A percentile compares a stretch with the other conserved stretches of the same genome.
These are phyloP conservation scores for Chionoecetes opilio DNA, from an alignment of 1,140 invertebrate genomes.

Conservation along the genomic window DNA sequence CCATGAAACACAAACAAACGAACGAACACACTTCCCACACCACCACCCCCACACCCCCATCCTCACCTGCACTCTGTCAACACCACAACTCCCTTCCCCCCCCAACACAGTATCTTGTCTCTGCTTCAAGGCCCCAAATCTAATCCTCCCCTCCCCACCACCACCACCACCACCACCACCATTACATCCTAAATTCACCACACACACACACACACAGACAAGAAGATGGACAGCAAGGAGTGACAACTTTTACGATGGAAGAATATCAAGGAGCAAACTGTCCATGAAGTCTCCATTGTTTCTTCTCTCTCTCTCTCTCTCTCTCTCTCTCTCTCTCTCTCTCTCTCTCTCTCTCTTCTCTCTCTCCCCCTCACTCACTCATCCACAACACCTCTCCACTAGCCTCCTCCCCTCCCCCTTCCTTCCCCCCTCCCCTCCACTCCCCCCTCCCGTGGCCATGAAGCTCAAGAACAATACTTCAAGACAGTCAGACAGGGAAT, in stretches of 20 bases:
- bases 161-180: neutral
- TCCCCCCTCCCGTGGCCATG: no score
- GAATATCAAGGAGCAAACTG: neutral
- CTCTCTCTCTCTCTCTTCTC: conserved; percentile 35
- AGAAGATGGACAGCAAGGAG: neutral
- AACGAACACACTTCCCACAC: neutral
- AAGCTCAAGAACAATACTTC: no score
- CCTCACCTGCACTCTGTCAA: neutral
- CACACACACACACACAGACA: neutral
- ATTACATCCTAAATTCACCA: neutral
- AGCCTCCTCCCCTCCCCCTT: neutral
- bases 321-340: neutral
- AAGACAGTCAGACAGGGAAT: no score
- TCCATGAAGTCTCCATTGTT: neutral
- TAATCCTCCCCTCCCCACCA: neutral
- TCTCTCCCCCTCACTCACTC: no score
- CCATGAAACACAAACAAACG: neutral
- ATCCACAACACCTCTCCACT: neutral
- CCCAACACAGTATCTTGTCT: neutral
- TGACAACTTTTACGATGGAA: neutral
- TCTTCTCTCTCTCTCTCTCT: neutral
- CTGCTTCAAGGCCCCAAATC: neutral
- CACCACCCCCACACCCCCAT: neutral
- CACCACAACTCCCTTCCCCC: neutral
- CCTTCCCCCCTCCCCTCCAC: neutral